Evolutionary conservation across 2,888 invertebrate genomes (phyloP).

Genomic region (Pachliopta kotzebuea): DNA sequence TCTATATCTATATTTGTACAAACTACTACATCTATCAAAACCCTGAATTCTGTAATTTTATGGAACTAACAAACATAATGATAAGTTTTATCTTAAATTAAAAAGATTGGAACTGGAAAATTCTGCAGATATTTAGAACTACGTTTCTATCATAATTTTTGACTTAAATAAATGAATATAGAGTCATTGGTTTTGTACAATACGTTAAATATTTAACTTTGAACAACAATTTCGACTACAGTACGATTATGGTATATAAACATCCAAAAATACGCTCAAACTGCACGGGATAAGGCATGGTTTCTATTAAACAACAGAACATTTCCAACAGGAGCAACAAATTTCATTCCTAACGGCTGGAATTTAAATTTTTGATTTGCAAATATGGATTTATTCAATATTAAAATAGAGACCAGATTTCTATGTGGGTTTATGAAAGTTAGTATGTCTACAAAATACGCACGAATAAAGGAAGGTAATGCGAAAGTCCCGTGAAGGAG

Average conservation of each 20-base stretch:
- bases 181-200: too few species aligned
- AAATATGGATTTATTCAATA: background rate
- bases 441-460: conserved; percentile 32
- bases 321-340: conserved; percentile 22
- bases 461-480: conserved; percentile 48
- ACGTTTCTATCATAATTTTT: too few species aligned
- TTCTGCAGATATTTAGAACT: too few species aligned
- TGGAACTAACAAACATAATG: too few species aligned
- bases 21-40: too few species aligned
- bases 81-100: too few species aligned
- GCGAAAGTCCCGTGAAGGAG: conserved; percentile 57
- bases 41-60: too few species aligned
- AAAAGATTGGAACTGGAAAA: too few species aligned
- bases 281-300: conserved; percentile 22
- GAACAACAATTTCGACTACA: conserved; percentile 27
- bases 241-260: conserved; percentile 24
- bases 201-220: too few species aligned
- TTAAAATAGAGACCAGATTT: conserved; percentile 27
- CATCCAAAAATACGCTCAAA: conserved; percentile 28
- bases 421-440: background rate
- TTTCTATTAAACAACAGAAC: conserved; percentile 20
- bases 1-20: too few species aligned
- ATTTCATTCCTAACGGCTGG: background rate
- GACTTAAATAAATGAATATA: too few species aligned
- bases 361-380: background rate